These are phyloP conservation scores for Ennomos quercinarius DNA, from an alignment of 2,888 invertebrate species.

Conservation along the genomic window DNA sequence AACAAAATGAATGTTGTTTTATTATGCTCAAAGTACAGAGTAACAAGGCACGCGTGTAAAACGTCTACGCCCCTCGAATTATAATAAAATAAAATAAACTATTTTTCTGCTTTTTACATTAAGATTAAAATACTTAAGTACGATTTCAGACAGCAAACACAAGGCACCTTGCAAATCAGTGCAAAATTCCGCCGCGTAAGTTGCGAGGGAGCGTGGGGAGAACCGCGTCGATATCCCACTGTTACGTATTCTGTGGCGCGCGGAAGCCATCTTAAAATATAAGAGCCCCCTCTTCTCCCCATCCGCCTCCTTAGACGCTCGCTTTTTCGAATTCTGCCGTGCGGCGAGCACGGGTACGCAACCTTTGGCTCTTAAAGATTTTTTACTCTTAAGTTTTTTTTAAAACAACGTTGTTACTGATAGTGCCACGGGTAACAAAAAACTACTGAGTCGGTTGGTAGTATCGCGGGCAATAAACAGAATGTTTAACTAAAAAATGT, in stretches of 20 bases:
- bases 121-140: neutral
- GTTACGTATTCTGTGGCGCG: slow-evolving; percentile 48
- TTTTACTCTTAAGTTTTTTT: no score
- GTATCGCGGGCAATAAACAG: no score
- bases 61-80: no score
- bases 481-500: no score
- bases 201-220: slow-evolving; percentile 51
- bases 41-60: no score
- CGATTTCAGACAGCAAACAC: slow-evolving; percentile 11
- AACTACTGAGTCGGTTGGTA: no score
- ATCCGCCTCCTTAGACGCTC: slow-evolving; percentile 76
- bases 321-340: slow-evolving; percentile 74
- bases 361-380: slow-evolving; percentile 66
- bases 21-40: no score
- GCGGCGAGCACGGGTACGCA: slow-evolving; percentile 50
- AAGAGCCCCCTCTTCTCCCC: slow-evolving; percentile 56
- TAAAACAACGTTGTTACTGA: no score
- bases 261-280: slow-evolving; percentile 85
- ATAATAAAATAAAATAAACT: slow-evolving; percentile 28
- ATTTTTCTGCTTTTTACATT: neutral
- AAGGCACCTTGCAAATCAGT: slow-evolving; percentile 51
- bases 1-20: no score
- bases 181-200: slow-evolving; percentile 60
- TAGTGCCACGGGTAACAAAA: no score
- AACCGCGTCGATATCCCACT: slow-evolving; percentile 73